Evolutionary conservation across 2,797 vertebrate genomes (phyloP), one percentile per base, ranked within the genome.

Genomic region (Sebastes hubbsi): DNA sequence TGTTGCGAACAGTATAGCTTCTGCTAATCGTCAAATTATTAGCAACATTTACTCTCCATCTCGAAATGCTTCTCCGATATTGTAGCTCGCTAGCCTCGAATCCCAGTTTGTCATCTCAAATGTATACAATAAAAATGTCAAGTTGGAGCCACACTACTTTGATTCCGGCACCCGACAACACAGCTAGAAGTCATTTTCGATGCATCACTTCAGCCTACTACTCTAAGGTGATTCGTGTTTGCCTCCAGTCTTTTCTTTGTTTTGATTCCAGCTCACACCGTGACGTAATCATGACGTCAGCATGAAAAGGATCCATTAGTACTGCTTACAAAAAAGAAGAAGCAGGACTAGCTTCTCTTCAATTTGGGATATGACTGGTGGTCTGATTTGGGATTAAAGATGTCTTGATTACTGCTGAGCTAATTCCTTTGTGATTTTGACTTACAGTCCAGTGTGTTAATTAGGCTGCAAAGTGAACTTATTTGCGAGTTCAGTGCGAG

Each of bases 391-490:
- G 75, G 84, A 89, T 83, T 88, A 60, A 32, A 58, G 3, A 74
- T 5, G 20, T 58, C 30, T 65, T 88, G 58, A 90, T 85, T 85
- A 88, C 81, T 14, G 72, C 49, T 72, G 65, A 69, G 42, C 80
- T 79, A 42, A 54, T 79, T 87, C 58, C n/a, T 42, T 22, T 75
- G 75, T 24, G 34, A 75, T 64, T 73, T 24, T 83, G 60, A 72
- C 66, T 74, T 60, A 67, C 61, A 81, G 65, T 78, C 2, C 1
- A 58, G 55, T 67, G 60, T 78, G 68, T 78, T 83, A 88, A 91
- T 87, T 87, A 83, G n/a, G 29, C 76, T 60, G 54, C 71, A 79
- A 62, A 63, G 52, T 69, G 69, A 81, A 70, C 27, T 67, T 69
- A 12, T 72, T 75, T 64, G 14, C 2, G 2, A 69, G 16, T 13